phyloP scores from a whole-genome alignment of 2,113 vertebrate genomes.

The Mystacornis crossleyi region DNA sequence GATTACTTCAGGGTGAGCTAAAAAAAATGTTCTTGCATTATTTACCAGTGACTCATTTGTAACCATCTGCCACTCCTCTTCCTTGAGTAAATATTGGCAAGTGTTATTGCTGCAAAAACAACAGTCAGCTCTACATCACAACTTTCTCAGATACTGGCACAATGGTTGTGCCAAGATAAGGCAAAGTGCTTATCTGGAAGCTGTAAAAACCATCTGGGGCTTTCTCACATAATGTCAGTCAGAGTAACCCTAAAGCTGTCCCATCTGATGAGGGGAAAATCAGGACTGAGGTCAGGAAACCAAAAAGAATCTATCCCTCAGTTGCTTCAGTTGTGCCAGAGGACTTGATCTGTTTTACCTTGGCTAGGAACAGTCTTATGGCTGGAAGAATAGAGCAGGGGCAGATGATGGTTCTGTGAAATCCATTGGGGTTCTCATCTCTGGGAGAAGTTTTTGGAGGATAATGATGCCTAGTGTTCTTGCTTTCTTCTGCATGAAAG shows the following conservation, averaged over 20 bases:
- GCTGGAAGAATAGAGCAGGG: not conserved
- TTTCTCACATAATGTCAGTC: not conserved
- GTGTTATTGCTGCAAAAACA: constrained; percentile 12
- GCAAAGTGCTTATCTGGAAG: not conserved
- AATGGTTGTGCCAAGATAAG: not conserved
- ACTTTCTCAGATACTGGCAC: not conserved
- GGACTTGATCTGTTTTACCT: not conserved
- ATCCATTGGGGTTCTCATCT: not conserved
- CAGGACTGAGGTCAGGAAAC: not conserved
- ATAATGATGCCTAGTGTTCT: not conserved
- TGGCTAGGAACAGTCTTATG: not conserved
- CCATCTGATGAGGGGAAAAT: not conserved
- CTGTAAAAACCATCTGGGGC: not conserved
- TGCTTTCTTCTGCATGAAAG: not conserved
- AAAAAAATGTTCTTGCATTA: constrained; percentile 9
- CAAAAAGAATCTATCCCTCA: not conserved
- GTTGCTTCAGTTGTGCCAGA: not conserved
- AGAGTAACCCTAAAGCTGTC: not conserved
- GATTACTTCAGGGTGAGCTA: not conserved
- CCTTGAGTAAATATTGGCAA: constrained; percentile 47
- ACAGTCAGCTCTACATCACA: not conserved
- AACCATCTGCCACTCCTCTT: constrained; percentile 44
- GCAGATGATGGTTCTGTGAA: not conserved
- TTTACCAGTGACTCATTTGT: constrained; percentile 45
- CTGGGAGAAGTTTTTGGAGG: not conserved